phyloP scores from a whole-genome alignment of 2,113 vertebrate species.

The Perca schrenkii region DNA sequence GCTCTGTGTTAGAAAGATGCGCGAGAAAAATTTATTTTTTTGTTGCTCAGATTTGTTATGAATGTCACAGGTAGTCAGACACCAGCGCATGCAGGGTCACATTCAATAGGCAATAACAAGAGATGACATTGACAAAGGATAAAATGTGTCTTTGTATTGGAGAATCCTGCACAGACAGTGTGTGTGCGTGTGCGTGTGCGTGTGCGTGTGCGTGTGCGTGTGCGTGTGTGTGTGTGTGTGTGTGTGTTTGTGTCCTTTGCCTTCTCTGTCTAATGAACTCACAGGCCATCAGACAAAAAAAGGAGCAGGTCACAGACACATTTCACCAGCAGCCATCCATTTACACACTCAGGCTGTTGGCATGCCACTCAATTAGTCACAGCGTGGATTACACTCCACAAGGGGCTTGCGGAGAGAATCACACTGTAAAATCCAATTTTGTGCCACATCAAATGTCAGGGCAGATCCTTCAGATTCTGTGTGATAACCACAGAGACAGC shows the following conservation, averaged over 20 bases:
- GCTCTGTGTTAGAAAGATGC: conserved; percentile 11
- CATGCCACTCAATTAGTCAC: conserved; percentile 79
- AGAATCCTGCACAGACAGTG: conserved; percentile 32
- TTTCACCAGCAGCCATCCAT: conserved; percentile 70
- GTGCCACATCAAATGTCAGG: conserved; percentile 78
- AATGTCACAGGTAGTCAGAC: conserved; percentile 58
- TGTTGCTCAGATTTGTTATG: conserved; percentile 42
- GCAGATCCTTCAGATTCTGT: conserved; percentile 67
- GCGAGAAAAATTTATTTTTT: conserved; percentile 30
- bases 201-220: not conserved
- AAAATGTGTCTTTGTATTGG: conserved; percentile 37
- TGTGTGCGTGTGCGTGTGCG: not conserved
- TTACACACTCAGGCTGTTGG: conserved; percentile 71
- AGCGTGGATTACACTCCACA: conserved; percentile 72
- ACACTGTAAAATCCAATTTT: conserved; percentile 78
- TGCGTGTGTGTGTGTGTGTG: not conserved
- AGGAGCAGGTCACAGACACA: conserved; percentile 61
- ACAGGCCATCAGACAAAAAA: conserved; percentile 29
- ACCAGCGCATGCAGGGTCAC: conserved; percentile 50
- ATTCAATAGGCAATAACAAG: conserved; percentile 48
- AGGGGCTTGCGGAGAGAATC: conserved; percentile 68
- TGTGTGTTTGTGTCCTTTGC: not conserved
- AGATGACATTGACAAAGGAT: conserved; percentile 62
- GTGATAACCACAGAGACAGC: conserved; percentile 58
- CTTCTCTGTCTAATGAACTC: conserved; percentile 48